Base-by-base conservation (phyloP, 2,113 vertebrate species). In the Hypocryptadius cinnamomeus region DNA sequence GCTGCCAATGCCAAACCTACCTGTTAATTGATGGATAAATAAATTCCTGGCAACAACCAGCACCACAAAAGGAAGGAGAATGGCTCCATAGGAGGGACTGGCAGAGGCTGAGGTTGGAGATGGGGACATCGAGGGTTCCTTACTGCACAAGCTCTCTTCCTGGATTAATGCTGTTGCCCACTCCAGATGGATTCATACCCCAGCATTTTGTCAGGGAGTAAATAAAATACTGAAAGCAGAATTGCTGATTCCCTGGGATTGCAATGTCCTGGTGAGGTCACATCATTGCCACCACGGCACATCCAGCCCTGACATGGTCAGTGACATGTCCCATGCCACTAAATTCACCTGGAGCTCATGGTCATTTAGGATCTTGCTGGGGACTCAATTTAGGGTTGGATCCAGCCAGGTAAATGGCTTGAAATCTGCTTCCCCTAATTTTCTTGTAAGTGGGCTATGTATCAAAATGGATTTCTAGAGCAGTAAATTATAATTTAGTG, bases 51-150 rank as follows among this genome's bases (percentile, higher is more conserved):
- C 51, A 39, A n/a, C 39, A 39, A 35, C 59, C 48, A 23, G 12
- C 15, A 20, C 30, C 39, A 25, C 6, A 3, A 8, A 19, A 31
- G 19, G 59, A 42, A 70, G 37, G 33, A 22, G 51, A 82, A 70
- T 2, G 0, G 4, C 27, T 15, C n/a, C 1, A 1, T 15, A 3
- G 30, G 27, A 48, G n/a, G 51, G 73, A 13, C 5, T 0, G 0
- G 42, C n/a, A 37, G 48, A 56, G 31, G n/a, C 30, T 64, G 9
- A 3, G 15, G 31, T 6, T n/a, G 53, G 17, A 33, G 23, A 1
- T 28, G 10, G 39, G 40, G 45, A 45, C 37, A 10, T 1, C 0
- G 0, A 27, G n/a, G 15, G 5, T 50, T 47, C 21, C 2, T 44
- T 15, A 24, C 16, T 8, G 30, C 37, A 24, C 47, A 11, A 20